phyloP scores from a whole-genome alignment of 2,797 vertebrate genomes.

The Sebastes melanostomus region DNA sequence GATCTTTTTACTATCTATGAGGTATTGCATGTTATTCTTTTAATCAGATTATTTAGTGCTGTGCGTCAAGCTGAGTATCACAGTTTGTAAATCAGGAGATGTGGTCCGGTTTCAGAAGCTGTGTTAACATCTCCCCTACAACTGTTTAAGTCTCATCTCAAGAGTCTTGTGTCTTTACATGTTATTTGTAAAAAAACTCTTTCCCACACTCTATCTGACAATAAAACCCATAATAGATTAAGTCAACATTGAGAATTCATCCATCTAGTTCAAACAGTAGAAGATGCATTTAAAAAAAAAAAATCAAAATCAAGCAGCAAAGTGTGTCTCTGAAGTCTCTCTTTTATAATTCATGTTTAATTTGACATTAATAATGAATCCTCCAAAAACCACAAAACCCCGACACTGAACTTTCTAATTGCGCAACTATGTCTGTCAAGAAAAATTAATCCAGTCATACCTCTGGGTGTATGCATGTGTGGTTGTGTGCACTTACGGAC shows the following conservation, averaged over 20 bases:
- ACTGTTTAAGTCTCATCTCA: background rate
- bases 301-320: constrained; percentile 46
- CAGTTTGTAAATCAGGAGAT: background rate
- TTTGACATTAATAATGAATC: constrained; percentile 74
- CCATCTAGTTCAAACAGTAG: background rate
- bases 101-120: background rate
- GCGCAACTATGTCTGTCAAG: constrained; percentile 61
- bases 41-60: no score
- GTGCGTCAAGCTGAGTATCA: background rate
- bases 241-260: background rate
- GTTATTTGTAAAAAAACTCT: background rate
- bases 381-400: constrained; percentile 57
- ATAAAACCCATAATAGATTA: background rate
- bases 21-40: background rate
- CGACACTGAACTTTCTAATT: constrained; percentile 65
- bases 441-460: constrained; percentile 19
- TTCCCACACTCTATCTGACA: background rate
- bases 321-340: constrained; percentile 40
- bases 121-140: background rate
- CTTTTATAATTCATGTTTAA: constrained; percentile 73
- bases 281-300: background rate
- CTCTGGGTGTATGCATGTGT: constrained; percentile 14
- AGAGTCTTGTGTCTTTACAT: background rate
- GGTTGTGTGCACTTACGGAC: constrained; percentile 15
- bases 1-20: background rate